A percentile compares a stretch with the other conserved stretches of the same genome.
These are phyloP conservation scores for Lucilia cuprina DNA, from an alignment of 1,140 invertebrate species.

Conservation along the genomic window DNA sequence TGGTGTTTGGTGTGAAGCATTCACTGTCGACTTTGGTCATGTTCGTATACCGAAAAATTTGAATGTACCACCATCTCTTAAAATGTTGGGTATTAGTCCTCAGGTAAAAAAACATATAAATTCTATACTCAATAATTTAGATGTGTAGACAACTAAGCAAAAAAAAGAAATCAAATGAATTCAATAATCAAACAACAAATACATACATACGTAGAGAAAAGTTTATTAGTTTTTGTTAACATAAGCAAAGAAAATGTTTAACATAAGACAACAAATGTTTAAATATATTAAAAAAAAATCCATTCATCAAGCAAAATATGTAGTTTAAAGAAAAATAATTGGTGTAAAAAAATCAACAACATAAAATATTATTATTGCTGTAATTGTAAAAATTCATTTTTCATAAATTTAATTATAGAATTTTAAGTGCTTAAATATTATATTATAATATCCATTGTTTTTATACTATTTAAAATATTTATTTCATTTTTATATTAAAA, in stretches of 20 bases:
- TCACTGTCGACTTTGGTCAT: constrained; percentile 90
- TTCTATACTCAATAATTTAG: constrained; percentile 50
- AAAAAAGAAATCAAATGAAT: too few species aligned
- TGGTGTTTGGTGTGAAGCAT: constrained; percentile 88
- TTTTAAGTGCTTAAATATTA: constrained; percentile 2
- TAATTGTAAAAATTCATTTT: constrained; percentile 14
- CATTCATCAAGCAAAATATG: too few species aligned
- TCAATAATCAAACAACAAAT: not conserved
- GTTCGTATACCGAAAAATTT: constrained; percentile 75
- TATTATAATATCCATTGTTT: not conserved
- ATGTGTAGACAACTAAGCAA: not conserved
- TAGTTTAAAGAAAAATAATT: not conserved
- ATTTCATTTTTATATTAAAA: not conserved
- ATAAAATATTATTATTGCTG: not conserved
- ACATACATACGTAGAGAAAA: constrained; percentile 9
- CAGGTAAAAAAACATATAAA: constrained; percentile 74
- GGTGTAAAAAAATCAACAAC: not conserved
- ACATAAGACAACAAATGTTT: not conserved
- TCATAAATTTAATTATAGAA: not conserved
- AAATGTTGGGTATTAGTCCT: constrained; percentile 90
- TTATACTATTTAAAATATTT: constrained; percentile 33
- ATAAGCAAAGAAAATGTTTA: not conserved
- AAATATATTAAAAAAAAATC: not conserved
- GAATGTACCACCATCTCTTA: constrained; percentile 88
- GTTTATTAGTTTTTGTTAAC: not conserved